Conservation (phyloP, 2,113 vertebrate species). For the Ciconia stormi region DNA sequence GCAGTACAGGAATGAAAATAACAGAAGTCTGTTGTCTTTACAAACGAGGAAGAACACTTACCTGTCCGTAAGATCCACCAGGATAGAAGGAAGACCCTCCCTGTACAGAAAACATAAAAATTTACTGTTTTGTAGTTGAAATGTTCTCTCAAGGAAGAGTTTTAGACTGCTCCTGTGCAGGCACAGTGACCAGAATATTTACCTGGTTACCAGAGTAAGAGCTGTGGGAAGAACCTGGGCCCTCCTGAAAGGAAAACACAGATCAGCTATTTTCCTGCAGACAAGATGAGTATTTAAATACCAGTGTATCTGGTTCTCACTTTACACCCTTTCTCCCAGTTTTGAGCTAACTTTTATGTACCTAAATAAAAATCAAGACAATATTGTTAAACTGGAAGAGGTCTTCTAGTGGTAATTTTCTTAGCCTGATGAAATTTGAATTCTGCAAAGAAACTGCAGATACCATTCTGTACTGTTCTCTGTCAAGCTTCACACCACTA, state of each 20-base stretch:
- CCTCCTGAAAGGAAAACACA: not conserved
- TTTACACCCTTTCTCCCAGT: fast-evolving
- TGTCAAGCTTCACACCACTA: not conserved
- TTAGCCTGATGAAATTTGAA: not conserved
- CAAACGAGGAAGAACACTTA: not conserved
- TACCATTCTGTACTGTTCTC: not conserved
- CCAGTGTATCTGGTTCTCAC: not conserved
- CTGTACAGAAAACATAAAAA: not conserved
- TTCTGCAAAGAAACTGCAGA: not conserved
- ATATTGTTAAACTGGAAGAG: not conserved
- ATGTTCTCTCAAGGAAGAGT: not conserved
- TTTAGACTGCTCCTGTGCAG: not conserved
- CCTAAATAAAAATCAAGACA: not conserved
- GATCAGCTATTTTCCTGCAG: not conserved
- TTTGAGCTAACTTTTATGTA: not conserved
- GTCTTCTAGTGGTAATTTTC: not conserved
- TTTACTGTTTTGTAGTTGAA: not conserved
- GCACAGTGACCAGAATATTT: not conserved
- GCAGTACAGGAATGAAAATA: not conserved
- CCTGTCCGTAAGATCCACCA: not conserved
- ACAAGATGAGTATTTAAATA: not conserved
- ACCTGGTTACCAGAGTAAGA: conserved; percentile 21
- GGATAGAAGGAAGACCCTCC: not conserved
- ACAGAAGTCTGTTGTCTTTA: not conserved
- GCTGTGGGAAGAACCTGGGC: not conserved